Conservation (phyloP, 2,888 invertebrate species). For the Drosophila ezoana region DNA sequence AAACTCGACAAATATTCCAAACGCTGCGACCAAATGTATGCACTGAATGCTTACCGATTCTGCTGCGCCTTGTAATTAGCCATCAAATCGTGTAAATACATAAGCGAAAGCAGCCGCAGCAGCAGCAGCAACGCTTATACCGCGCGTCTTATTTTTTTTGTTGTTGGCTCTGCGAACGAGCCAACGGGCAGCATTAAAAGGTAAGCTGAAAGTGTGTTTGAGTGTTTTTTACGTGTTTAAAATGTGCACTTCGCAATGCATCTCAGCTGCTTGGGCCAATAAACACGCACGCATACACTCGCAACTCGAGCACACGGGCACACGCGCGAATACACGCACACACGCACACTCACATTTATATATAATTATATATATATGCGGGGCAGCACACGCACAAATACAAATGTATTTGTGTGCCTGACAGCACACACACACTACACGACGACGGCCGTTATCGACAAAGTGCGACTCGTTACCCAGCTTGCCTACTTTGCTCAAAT, state of each 20-base stretch:
- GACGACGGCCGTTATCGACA: conserved; percentile 59
- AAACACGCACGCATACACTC: conserved; percentile 28
- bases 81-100: conserved; percentile 38
- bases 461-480: conserved; percentile 58
- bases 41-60: neutral
- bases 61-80: conserved; percentile 29
- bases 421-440: conserved; percentile 53
- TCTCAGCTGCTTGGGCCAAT: conserved; percentile 74
- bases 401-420: conserved; percentile 50
- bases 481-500: conserved; percentile 54
- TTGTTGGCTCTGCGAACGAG: conserved; percentile 13
- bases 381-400: conserved; percentile 19
- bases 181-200: conserved; percentile 36
- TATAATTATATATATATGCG: neutral
- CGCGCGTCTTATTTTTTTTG: conserved; percentile 22
- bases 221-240: conserved; percentile 29
- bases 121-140: conserved; percentile 44
- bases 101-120: conserved; percentile 64
- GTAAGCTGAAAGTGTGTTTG: conserved; percentile 38
- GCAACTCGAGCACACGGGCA: conserved; percentile 24
- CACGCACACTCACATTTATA: neutral
- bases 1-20: conserved; percentile 27
- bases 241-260: conserved; percentile 58
- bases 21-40: conserved; percentile 30
- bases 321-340: conserved; percentile 22